phyloP scores from a whole-genome alignment of 2,888 invertebrate genomes.

The Oxycera nigricornis region DNA sequence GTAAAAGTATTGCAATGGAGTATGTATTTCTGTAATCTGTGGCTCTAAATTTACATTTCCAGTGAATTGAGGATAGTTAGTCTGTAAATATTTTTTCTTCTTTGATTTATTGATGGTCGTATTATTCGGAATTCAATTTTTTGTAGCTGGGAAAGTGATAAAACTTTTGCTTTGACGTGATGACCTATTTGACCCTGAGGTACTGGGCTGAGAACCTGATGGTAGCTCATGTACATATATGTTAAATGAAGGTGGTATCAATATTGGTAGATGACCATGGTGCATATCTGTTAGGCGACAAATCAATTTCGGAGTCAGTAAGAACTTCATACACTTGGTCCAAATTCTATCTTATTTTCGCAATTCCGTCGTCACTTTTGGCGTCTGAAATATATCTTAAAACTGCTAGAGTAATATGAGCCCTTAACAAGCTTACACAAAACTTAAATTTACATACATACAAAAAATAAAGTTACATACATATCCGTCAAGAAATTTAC shows the following conservation, averaged over 20 bases:
- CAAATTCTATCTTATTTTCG: not conserved
- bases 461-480: too few species aligned
- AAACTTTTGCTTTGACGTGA: too few species aligned
- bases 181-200: not conserved
- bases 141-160: not conserved
- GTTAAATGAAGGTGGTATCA: too few species aligned
- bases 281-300: not conserved
- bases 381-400: not conserved
- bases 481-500: too few species aligned
- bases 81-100: not conserved
- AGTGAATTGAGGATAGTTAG: too few species aligned
- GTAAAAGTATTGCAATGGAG: not conserved
- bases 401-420: too few species aligned
- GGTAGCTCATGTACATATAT: not conserved
- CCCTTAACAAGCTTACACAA: too few species aligned
- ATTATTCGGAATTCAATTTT: not conserved
- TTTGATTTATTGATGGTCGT: not conserved
- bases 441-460: too few species aligned
- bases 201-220: not conserved
- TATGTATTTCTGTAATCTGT: not conserved
- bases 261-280: not conserved
- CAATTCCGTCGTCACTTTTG: conserved; percentile 50
- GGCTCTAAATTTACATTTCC: not conserved
- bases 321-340: not conserved
- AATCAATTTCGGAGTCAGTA: not conserved